Evolutionary conservation across 2,888 invertebrate species (phyloP), one percentile per base, ranked within the genome.

Genomic region (Eustalomyia histrio): DNA sequence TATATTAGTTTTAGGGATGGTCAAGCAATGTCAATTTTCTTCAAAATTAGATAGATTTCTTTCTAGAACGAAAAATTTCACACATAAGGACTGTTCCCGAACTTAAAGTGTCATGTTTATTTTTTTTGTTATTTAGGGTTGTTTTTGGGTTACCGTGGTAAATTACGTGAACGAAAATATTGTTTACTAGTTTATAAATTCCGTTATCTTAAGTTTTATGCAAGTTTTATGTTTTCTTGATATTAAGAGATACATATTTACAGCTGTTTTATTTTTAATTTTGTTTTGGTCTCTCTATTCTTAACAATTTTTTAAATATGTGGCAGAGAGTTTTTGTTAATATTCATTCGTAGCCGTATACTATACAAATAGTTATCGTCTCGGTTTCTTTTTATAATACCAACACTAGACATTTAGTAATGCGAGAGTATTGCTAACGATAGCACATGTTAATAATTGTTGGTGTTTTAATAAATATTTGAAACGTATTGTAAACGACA

Each of bases 201-300:
- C 35, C 7, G 35, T 5, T 39, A 39, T 39, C 29, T 39, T 39
- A 12, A 39, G 2, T n/a, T n/a, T n/a, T n/a, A n/a, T n/a, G 57
- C 43, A 24, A 4, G 12, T 39, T 12, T 21, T 1, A 5, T 29
- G 57, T 8, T 39, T 29, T 29, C 7, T 29, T 6, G 8, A 9
- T n/a, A 55, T 18, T 1, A n/a, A 17, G 39, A 52, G 43, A 35
- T 9, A 12, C 1, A 4, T 43, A n/a, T n/a, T n/a, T n/a, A 55
- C 55, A 76, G 61, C 69, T 69, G 69, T 55, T 69, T 63, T 47
- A 39, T 18, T 43, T 12, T 52, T 52, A 39, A 39, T 17, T 68
- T 57, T 76, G 76, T 76, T 69, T 57, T 76, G 76, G 50, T 76
- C 69, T 63, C 55, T 39, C 55, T 76, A 57, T 76, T 76, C 76